Evolutionary conservation across 2,888 invertebrate species (phyloP).

Genomic region (Cerastis leucographa): DNA sequence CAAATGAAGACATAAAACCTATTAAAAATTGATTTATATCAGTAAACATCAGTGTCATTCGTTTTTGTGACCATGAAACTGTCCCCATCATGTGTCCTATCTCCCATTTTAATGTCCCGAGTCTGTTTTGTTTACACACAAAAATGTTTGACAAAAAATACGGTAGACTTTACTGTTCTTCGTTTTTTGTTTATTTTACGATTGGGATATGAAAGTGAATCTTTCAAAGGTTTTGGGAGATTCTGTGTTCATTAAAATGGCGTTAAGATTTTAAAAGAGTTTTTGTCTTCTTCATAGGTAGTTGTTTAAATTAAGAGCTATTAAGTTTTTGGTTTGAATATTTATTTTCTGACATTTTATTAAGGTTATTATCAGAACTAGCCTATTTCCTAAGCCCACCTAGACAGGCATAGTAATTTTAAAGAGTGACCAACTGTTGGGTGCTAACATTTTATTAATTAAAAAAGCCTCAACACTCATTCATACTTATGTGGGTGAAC

Average conservation of each 20-base stretch:
- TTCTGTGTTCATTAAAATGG: slow-evolving; percentile 16
- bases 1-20: slow-evolving; percentile 43
- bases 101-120: slow-evolving; percentile 61
- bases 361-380: not conserved
- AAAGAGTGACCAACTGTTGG: too few relatives aligned
- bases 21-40: slow-evolving; percentile 61
- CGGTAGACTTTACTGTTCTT: slow-evolving; percentile 22
- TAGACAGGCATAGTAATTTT: not conserved
- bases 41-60: slow-evolving; percentile 64
- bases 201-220: slow-evolving; percentile 4
- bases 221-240: slow-evolving; percentile 19
- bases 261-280: slow-evolving; percentile 3
- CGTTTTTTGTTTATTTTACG: slow-evolving; percentile 21
- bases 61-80: slow-evolving; percentile 56
- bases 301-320: not conserved
- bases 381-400: not conserved
- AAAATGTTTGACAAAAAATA: slow-evolving; percentile 51
- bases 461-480: too few relatives aligned
- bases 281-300: not conserved
- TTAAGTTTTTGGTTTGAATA: not conserved
- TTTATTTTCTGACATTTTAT: not conserved
- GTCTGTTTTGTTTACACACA: slow-evolving; percentile 61
- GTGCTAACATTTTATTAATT: too few relatives aligned
- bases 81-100: slow-evolving; percentile 62
- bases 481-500: too few relatives aligned